Percentiles rank a stretch among this genome's conserved stretches.
Conservation (phyloP, 92 coral and sea anemone species). For the Pocillopora grandis region DNA sequence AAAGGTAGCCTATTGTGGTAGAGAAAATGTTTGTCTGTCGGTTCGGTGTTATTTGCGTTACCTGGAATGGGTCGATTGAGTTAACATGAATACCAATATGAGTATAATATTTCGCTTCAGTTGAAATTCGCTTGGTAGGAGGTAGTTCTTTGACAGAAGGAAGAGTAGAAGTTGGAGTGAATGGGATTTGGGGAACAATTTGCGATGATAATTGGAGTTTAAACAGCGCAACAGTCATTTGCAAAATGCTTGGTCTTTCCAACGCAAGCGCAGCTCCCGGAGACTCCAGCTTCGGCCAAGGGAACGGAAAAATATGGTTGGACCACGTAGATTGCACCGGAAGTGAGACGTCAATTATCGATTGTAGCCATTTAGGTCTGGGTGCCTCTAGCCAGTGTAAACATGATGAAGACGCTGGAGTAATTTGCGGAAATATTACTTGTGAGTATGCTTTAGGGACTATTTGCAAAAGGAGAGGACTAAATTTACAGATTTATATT, state of each 20-base stretch:
- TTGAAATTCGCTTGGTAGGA: conserved; percentile 53
- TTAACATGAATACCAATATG: too few relatives aligned
- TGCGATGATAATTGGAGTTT: conserved; percentile 58
- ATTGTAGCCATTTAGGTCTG: conserved; percentile 45
- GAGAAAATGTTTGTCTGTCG: too few relatives aligned
- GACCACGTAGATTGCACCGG: conserved; percentile 52
- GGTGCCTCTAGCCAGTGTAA: conserved; percentile 35
- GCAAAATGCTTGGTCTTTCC: conserved; percentile 54
- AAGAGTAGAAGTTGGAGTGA: conserved; percentile 47
- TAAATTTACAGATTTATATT: too few relatives aligned
- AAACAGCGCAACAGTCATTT: conserved; percentile 53
- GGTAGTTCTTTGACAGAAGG: conserved; percentile 43
- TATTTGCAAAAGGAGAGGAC: too few relatives aligned
- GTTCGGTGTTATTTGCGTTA: too few relatives aligned
- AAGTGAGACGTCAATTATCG: conserved; percentile 51
- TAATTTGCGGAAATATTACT: conserved; percentile 34
- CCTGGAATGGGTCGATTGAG: too few relatives aligned
- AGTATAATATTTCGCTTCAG: conserved; percentile 9
- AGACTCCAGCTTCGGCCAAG: conserved; percentile 52
- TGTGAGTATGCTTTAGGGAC: neutral
- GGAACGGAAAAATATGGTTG: conserved; percentile 43
- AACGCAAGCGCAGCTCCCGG: conserved; percentile 36
- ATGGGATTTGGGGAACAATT: conserved; percentile 59
- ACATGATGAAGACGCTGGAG: conserved; percentile 40
- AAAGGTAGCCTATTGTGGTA: too few relatives aligned